Evolutionary conservation across 2,113 vertebrate genomes (phyloP), one percentile per base, ranked within the genome.

Genomic region (Nycticryphes semicollaris): DNA sequence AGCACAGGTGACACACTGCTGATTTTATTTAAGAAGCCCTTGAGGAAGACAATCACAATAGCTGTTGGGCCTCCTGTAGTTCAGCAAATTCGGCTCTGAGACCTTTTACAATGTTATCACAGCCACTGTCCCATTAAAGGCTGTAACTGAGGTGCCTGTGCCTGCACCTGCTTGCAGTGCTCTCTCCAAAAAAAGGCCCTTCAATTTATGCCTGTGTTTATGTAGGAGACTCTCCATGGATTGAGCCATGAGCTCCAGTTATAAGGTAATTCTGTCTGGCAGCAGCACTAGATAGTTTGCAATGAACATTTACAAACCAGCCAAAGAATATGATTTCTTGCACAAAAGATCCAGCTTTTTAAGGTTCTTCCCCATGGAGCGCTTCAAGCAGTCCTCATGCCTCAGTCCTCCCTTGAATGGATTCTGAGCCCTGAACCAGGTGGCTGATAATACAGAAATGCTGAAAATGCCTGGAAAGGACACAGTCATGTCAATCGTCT

Each of bases 231-330:
- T 91, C 91, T 96, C 94, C 94, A 89, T 0, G 4, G 74, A 72
- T 15, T 93, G 81, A 91, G 63, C 78, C 53, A 87, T 83, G 50
- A 82, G 66, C 68, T 73, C 84, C n/a, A 8, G 87, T 87, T 83
- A 39, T 39, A 97, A 90, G 94, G 93, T 96, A 97, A 96, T 95
- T 95, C 87, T 94, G 45, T 79, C 93, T 96, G 91, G 90, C 93
- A 97, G 84, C 35, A 68, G 74, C 57, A 66, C 35, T n/a, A 87
- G 88, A 73, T 60, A 85, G 93, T 63, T 95, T 80, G 54, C 54
- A 91, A 73, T 13, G 78, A 94, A 80, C 74, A 77, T 83, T 93
- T 80, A 80, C 37, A 88, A 80, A 86, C 37, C 0, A 0, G 87
- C 84, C 92, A 96, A 94, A n/a, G 70, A 87, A 84, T 93, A 91